A percentile compares a stretch with the other conserved stretches of the same genome.
Conservation (phyloP, 92 coral and sea anemone species). For the Parazoanthus atlanticus region DNA sequence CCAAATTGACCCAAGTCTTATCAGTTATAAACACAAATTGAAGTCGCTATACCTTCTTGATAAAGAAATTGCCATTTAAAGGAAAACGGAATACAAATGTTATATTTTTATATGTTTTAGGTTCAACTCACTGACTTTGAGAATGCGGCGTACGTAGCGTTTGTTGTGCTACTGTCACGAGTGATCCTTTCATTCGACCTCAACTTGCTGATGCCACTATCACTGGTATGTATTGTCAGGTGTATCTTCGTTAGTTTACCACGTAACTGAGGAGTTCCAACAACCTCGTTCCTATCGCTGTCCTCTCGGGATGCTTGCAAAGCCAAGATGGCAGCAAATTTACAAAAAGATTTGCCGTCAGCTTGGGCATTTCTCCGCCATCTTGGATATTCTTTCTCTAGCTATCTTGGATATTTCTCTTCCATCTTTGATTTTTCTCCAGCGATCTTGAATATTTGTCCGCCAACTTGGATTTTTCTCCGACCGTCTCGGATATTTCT, state of each 20-base stretch:
- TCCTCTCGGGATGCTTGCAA: neutral
- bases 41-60: too few species aligned
- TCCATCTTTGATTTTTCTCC: neutral
- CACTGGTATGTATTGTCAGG: conserved; percentile 68
- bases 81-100: too few species aligned
- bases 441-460: neutral
- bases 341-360: too few species aligned
- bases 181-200: conserved; percentile 93
- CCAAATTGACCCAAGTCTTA: too few species aligned
- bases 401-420: neutral
- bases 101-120: conserved; percentile 24
- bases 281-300: neutral
- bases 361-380: neutral
- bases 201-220: conserved; percentile 88
- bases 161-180: conserved; percentile 84
- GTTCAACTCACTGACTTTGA: conserved; percentile 98
- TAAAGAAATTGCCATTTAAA: too few species aligned
- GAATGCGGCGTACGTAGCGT: conserved; percentile 93
- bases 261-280: neutral
- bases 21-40: too few species aligned
- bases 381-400: neutral
- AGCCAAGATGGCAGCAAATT: neutral
- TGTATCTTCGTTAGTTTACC: neutral
- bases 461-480: neutral
- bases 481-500: neutral